A percentile compares a stretch with the other conserved stretches of the same genome.
Conservation (phyloP, 1,140 invertebrate species). For the Microplitis mediator region DNA sequence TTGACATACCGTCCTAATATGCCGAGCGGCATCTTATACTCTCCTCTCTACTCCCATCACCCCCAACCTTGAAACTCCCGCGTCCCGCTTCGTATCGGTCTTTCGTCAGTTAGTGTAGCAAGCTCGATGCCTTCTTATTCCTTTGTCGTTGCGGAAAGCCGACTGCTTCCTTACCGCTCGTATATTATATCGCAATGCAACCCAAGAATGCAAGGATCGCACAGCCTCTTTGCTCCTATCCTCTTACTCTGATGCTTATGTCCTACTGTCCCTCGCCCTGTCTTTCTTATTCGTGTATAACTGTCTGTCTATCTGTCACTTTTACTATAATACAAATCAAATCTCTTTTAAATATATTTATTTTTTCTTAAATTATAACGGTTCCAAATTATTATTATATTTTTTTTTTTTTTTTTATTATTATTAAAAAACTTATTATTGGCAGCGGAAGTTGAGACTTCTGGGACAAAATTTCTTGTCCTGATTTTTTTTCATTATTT, state of each 20-base stretch:
- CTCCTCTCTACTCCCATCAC: conserved; percentile 21
- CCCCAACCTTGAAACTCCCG: conserved; percentile 20
- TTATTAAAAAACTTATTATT: too few relatives aligned
- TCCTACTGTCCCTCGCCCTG: neutral
- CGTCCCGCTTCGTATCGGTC: neutral
- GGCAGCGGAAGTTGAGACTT: too few relatives aligned
- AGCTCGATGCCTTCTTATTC: conserved; percentile 33
- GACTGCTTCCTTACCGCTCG: conserved; percentile 46
- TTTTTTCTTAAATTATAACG: too few relatives aligned
- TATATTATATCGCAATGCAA: conserved; percentile 53
- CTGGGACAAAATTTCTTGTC: too few relatives aligned
- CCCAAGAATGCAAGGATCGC: conserved; percentile 42
- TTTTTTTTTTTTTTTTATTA: too few relatives aligned
- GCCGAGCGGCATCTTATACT: conserved; percentile 23
- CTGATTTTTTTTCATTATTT: too few relatives aligned
- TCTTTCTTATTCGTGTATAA: neutral
- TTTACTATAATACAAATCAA: too few relatives aligned
- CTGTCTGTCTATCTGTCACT: neutral
- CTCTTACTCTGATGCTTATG: conserved; percentile 14
- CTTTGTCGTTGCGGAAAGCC: conserved; percentile 50
- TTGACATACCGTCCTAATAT: conserved; percentile 54
- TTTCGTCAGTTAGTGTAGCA: conserved; percentile 43
- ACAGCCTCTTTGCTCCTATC: conserved; percentile 19
- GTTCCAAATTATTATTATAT: too few relatives aligned
- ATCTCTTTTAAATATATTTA: too few relatives aligned